Conservation (phyloP, 2,888 invertebrate species). For the Epistrophella euchroma region DNA sequence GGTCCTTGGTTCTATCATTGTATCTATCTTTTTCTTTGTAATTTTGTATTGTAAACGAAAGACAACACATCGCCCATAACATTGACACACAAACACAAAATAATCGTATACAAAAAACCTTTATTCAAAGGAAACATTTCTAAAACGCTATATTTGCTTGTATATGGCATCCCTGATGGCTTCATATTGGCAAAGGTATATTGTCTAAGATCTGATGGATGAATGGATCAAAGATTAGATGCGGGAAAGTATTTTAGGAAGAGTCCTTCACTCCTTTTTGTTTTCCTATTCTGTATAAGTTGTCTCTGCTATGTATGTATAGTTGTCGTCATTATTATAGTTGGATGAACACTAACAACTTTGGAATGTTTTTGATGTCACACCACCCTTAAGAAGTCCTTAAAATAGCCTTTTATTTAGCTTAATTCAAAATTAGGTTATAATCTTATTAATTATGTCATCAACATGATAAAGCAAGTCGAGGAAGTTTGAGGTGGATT, state of each 20-base stretch:
- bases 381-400: constrained; percentile 23
- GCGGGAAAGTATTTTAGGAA: constrained; percentile 35
- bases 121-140: constrained; percentile 20
- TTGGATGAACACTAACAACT: constrained; percentile 58
- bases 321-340: constrained; percentile 24
- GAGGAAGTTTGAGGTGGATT: constrained; percentile 22
- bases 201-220: constrained; percentile 67
- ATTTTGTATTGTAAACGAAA: constrained; percentile 22
- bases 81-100: constrained; percentile 16
- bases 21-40: constrained; percentile 41
- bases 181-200: constrained; percentile 59
- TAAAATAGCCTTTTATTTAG: constrained; percentile 49
- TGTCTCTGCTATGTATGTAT: neutral
- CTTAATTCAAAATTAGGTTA: constrained; percentile 65
- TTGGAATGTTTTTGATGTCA: constrained; percentile 56
- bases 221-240: constrained; percentile 71
- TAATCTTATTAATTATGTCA: constrained; percentile 58
- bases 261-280: constrained; percentile 52
- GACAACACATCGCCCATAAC: constrained; percentile 9
- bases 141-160: constrained; percentile 22
- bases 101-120: neutral
- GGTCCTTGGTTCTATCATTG: constrained; percentile 62
- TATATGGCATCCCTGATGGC: constrained; percentile 21
- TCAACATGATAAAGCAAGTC: constrained; percentile 19
- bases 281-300: constrained; percentile 1